These are phyloP conservation scores for Gortyna flavago DNA, from an alignment of 2,888 invertebrate species.

Conservation along the genomic window DNA sequence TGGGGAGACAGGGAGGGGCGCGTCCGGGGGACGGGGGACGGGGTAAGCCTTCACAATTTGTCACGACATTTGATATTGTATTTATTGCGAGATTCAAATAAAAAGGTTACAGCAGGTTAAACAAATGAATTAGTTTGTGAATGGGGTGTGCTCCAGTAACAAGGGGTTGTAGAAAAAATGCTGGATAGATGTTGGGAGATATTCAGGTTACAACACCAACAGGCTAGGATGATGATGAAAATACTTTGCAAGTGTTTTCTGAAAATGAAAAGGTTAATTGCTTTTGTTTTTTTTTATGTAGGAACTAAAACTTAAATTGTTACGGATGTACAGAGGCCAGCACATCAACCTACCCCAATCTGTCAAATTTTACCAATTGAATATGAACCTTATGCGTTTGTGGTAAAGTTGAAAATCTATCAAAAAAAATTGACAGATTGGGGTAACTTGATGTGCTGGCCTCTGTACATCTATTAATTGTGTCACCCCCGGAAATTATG, in stretches of 20 bases:
- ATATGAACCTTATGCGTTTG: too few species aligned
- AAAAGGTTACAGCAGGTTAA: conserved; percentile 47
- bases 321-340: too few species aligned
- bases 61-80: conserved; percentile 67
- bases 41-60: conserved; percentile 62
- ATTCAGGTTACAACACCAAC: neutral
- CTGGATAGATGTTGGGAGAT: conserved; percentile 2
- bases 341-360: too few species aligned
- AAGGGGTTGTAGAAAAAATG: neutral
- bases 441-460: too few species aligned
- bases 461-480: neutral
- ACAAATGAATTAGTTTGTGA: conserved; percentile 13
- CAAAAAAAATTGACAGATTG: too few species aligned
- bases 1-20: neutral
- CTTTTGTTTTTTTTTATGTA: neutral
- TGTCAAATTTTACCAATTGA: too few species aligned
- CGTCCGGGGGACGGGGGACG: neutral
- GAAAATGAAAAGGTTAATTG: neutral
- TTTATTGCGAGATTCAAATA: conserved; percentile 57
- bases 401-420: too few species aligned
- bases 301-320: neutral
- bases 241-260: neutral
- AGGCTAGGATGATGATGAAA: neutral
- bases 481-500: neutral
- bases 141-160: conserved; percentile 4